Evolutionary conservation across 2,113 vertebrate species (phyloP), one percentile per base, ranked within the genome.

Genomic region (Vidua chalybeata): DNA sequence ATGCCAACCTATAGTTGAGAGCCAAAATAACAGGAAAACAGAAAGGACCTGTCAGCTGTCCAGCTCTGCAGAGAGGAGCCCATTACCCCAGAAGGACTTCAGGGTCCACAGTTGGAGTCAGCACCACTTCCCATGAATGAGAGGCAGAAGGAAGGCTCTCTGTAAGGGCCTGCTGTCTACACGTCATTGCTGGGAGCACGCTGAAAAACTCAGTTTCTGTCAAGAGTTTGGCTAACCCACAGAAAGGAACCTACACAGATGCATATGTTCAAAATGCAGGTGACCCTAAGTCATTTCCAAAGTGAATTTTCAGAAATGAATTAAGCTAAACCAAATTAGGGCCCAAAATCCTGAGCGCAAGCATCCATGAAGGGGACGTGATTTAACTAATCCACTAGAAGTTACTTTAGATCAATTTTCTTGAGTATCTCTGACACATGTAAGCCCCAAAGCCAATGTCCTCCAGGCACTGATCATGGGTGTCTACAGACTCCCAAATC

Each of bases 381-480:
- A 92, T 94, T 93, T 88, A 89, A 88, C 76, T 77, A 92, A 94
- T 86, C 63, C 72, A 88, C 39, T 84, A 33, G 5, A 77, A 93
- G 76, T 93, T 84, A 86, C 48, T 90, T 80, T 19, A 59, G 43
- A 86, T 77, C 68, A 37, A 39, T 93, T 80, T 90, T 39, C 76
- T 92, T 52, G 22, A 95, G 39, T n/a, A 75, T 45, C 51, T 54
- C 5, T 0, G 21, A 61, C 31, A 85, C 18, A 41, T 0, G 0
- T 52, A 93, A 94, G 62, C 52, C 64, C 39, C 0, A 0, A 74
- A 86, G 85, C 31, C 41, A n/a, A 22, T 7, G 21, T 31, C 72
- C 63, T 90, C 46, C 41, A 74, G 83, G 59, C 19, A 35, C n/a
- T 26, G 49, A 11, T 39, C 41, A 26, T 1, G 3, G 46, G 51